Conservation (phyloP, 1,140 invertebrate species). For the Drosophila ambigua region DNA sequence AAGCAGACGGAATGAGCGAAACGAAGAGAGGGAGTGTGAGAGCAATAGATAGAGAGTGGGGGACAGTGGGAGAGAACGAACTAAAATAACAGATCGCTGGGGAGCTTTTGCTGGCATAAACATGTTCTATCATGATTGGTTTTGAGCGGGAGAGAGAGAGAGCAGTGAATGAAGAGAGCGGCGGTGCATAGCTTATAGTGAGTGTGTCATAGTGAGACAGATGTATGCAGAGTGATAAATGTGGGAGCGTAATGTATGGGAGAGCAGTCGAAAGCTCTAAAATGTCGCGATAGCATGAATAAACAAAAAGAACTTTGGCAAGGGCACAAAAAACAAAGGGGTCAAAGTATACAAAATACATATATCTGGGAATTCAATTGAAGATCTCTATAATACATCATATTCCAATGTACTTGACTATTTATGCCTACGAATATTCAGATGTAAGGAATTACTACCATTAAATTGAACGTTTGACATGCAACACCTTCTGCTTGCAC, state of each 20-base stretch:
- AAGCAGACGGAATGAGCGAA: slow-evolving; percentile 15
- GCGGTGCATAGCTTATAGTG: no score
- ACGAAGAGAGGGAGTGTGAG: neutral
- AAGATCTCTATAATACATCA: neutral
- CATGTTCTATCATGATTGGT: neutral
- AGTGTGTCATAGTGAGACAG: no score
- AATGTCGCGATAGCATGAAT: slow-evolving; percentile 4
- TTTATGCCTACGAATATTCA: no score
- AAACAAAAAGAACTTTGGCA: slow-evolving; percentile 21
- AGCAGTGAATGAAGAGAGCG: neutral
- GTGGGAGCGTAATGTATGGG: neutral
- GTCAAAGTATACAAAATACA: slow-evolving; percentile 16
- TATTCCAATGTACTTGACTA: neutral
- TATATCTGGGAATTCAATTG: neutral
- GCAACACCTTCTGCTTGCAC: no score
- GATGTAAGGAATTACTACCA: no score
- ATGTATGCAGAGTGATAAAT: neutral
- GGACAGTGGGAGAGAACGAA: neutral
- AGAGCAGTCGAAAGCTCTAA: slow-evolving; percentile 2
- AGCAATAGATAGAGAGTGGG: slow-evolving; percentile 1
- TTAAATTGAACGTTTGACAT: no score
- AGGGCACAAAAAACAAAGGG: neutral
- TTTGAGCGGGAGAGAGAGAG: neutral
- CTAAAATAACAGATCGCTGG: no score
- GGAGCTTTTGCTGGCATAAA: slow-evolving; percentile 3